These are phyloP conservation scores for Potamilus streckersoni DNA, from an alignment of 1,140 invertebrate genomes.

Conservation along the genomic window DNA sequence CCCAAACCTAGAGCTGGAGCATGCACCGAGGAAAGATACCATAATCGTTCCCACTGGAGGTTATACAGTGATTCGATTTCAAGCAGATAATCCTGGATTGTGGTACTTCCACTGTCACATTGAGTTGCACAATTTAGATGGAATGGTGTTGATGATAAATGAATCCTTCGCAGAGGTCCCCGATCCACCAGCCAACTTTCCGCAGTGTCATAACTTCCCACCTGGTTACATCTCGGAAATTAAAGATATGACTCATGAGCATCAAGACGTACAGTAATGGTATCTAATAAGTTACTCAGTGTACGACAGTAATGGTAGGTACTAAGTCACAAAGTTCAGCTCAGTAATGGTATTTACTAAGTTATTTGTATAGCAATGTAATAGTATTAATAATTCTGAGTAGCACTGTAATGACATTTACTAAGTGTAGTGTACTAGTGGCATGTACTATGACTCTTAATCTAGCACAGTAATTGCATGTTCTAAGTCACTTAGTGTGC, in stretches of 20 bases:
- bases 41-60: conserved; percentile 78
- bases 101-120: conserved; percentile 65
- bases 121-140: conserved; percentile 49
- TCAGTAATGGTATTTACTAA: no score
- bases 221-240: background rate
- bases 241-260: background rate
- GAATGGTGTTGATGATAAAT: conserved; percentile 59
- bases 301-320: no score
- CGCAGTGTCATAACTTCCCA: conserved; percentile 38
- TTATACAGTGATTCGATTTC: conserved; percentile 78
- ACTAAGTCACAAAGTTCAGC: no score
- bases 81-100: conserved; percentile 77
- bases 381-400: no score
- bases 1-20: conserved; percentile 64
- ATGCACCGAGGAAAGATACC: conserved; percentile 78
- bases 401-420: no score
- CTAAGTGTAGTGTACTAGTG: no score
- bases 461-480: no score
- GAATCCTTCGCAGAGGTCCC: conserved; percentile 44
- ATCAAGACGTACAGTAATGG: no score
- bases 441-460: no score
- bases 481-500: no score
- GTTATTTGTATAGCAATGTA: no score
- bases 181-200: conserved; percentile 37
- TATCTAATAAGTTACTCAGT: no score